Base-by-base conservation (phyloP, 2,888 invertebrate genomes). In the Xestia rhomboidea region DNA sequence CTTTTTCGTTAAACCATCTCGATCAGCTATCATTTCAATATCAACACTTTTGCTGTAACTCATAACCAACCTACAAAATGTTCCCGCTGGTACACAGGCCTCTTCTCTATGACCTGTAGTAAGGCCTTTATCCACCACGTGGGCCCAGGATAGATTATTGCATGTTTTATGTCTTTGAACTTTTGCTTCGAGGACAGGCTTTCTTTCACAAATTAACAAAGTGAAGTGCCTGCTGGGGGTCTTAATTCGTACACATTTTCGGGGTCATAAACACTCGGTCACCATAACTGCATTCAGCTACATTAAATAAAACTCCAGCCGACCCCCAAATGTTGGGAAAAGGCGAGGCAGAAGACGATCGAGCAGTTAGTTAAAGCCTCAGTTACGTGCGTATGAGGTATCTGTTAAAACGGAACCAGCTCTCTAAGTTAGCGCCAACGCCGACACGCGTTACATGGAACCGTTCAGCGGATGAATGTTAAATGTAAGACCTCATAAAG, bases 341-440 rank as follows among this genome's bases (percentile, higher is more conserved):
- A n/a, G 13, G n/a, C n/a, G 7, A 41, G n/a, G n/a, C 64, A 38
- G 15, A n/a, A 11, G 27, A 24, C 15, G 7, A 41, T n/a, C 64
- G 7, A 38, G 8, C 63, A 44, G 13, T 77, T 2, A 34, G 1
- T 27, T 64, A 8, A 38, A 54, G 8, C 27, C 4, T 13, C 27
- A 18, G 34, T 68, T 27, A 38, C 34, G 15, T 63, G 34, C 27
- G n/a, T 38, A 38, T n/a, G n/a, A 62, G 7, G 10, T 44, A 44
- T 49, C 24, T 69, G 27, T 70, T 67, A 7, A 41, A 80, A 83
- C 27, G 69, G 38, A 27, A 77, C 77, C 38, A 62, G 78, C 78
- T 83, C 70, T 80, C 78, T 67, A 68, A 83, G 67, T 83, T 70
- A 83, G 60, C 83, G 46, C 27, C 66, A 18, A 69, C 21, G 60